phyloP scores from a whole-genome alignment of 2,797 vertebrate species.

The Acridotheres tristis region DNA sequence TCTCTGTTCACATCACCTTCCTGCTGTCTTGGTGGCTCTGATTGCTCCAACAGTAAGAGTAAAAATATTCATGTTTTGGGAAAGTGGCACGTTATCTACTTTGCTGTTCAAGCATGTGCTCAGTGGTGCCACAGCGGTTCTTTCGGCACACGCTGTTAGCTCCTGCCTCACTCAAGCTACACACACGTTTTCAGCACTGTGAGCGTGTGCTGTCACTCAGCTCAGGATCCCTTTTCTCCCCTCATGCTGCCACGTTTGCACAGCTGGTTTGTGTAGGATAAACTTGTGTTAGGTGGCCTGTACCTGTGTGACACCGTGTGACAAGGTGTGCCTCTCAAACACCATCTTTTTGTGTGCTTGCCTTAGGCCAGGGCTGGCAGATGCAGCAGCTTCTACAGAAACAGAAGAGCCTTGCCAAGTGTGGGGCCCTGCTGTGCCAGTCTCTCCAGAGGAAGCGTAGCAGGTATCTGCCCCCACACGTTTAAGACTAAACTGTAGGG shows the following conservation, averaged over 20 bases:
- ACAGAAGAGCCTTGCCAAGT: accelerated
- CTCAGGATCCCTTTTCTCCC: neutral
- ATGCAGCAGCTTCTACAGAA: neutral
- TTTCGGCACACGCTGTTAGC: neutral
- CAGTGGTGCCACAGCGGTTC: accelerated
- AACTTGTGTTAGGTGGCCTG: neutral
- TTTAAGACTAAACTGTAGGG: neutral
- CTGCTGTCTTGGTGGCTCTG: neutral
- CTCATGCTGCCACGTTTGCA: neutral
- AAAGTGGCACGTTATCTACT: neutral
- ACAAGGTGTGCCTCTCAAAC: neutral
- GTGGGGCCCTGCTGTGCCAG: neutral
- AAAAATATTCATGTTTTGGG: neutral
- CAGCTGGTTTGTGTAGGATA: neutral
- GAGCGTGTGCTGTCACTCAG: neutral
- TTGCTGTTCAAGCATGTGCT: accelerated
- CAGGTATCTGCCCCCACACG: neutral
- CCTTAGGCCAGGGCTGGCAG: neutral
- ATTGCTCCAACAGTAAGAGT: neutral
- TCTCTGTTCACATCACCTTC: neutral
- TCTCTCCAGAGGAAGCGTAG: neutral
- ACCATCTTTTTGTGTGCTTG: accelerated
- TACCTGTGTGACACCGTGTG: accelerated
- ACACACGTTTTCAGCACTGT: neutral
- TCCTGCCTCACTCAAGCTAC: neutral